Base-by-base conservation (phyloP, 2,888 invertebrate genomes). In the Synergus laeviventris region DNA sequence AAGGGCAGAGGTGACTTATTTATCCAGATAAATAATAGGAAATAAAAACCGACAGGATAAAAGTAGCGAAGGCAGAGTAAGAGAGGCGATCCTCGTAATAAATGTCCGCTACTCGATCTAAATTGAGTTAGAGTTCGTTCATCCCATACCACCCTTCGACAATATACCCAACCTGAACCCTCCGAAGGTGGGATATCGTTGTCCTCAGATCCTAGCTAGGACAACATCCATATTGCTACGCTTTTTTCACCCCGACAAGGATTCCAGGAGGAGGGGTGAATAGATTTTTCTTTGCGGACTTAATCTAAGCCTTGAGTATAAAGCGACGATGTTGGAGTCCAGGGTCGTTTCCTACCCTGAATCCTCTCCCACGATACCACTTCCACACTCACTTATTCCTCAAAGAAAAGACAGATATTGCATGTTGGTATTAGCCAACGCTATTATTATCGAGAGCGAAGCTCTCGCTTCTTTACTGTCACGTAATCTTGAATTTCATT, bases 71-170 rank as follows among this genome's bases (percentile, higher is more conserved):
- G 79, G 66, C 74, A 79, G 79, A 78, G 76, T 77, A 79, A 76
- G 75, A 78, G 59, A 76, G 84, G 82, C 83, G 82, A 85, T 86
- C 83, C 85, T 83, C 81, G 86, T 89, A 90, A 91, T 89, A 91
- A 91, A 91, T 91, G 91, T 88, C 84, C 86, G 86, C 86, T 89
- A 91, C 91, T 91, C 91, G 91, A 91, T 91, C 91, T 91, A 91
- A 91, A 91, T 91, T 90, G 91, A 90, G 91, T 91, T 90, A 91
- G 87, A 86, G 85, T 84, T 77, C 83, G 81, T 77, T 81, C 75
- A 79, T 81, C 79, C 79, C 62, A 73, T 70, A 70, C 75, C 78
- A 64, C 77, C 83, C 83, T 81, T 81, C 78, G 78, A 79, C 81
- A 82, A 83, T 82, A 83, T 82, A 31, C 2, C 81, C 80, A 79